Percentiles rank a stretch among this genome's conserved stretches.
phyloP scores from a whole-genome alignment of 2,888 invertebrate species.

The Noctua pronuba region DNA sequence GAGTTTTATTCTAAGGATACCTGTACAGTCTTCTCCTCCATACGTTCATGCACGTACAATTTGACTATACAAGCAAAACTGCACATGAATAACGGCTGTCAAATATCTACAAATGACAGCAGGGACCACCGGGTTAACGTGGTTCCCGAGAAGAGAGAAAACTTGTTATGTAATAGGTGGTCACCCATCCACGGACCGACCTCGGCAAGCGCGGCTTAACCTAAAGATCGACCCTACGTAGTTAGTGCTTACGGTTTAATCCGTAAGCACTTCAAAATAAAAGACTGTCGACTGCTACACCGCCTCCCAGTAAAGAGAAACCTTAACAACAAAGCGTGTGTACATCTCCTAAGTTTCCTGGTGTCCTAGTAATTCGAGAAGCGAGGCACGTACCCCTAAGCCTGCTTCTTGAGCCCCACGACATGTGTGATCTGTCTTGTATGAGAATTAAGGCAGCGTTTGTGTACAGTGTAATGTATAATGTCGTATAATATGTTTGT shows the following conservation, averaged over 20 bases:
- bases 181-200: too few relatives aligned
- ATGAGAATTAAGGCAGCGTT: conserved; percentile 54
- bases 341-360: conserved; percentile 46
- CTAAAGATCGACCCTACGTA: too few relatives aligned
- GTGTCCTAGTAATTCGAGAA: conserved; percentile 44
- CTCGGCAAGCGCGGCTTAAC: too few relatives aligned
- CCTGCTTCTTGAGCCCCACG: conserved; percentile 39
- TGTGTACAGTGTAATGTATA: conserved; percentile 14
- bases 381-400: conserved; percentile 60
- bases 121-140: too few relatives aligned
- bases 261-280: neutral
- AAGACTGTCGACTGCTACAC: neutral
- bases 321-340: neutral
- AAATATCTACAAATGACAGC: too few relatives aligned
- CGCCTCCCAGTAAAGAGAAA: too few relatives aligned
- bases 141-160: too few relatives aligned
- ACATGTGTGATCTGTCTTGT: conserved; percentile 60
- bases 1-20: neutral
- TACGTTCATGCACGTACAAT: neutral
- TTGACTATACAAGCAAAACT: neutral
- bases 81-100: too few relatives aligned
- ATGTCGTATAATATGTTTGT: conserved; percentile 20
- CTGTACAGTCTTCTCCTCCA: neutral
- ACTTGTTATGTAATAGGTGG: too few relatives aligned
- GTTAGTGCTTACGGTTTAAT: too few relatives aligned